A percentile compares a stretch with the other conserved stretches of the same genome.
These are phyloP conservation scores for Illadopsis cleaveri DNA, from an alignment of 2,113 vertebrate species.

Conservation along the genomic window DNA sequence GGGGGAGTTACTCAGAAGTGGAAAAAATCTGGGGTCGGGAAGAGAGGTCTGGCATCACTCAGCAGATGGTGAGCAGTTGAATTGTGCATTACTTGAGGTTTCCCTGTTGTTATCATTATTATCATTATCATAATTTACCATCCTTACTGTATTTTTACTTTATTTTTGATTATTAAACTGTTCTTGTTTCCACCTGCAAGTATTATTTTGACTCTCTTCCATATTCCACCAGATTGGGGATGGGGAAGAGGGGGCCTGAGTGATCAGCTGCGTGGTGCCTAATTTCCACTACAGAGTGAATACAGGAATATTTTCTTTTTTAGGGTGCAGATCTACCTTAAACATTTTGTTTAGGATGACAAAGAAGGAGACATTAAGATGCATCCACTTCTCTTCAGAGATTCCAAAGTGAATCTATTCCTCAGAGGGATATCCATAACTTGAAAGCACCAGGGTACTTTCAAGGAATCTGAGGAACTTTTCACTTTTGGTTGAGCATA, in stretches of 20 bases:
- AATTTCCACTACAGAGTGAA: background rate
- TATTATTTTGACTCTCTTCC: background rate
- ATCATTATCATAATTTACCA: background rate
- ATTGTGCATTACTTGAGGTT: background rate
- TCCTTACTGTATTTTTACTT: background rate
- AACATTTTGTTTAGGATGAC: background rate
- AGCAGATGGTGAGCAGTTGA: background rate
- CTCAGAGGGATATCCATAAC: background rate
- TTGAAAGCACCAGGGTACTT: background rate
- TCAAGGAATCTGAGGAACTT: background rate
- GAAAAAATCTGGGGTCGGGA: background rate
- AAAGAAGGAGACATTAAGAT: background rate
- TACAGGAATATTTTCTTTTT: background rate
- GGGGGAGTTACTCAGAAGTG: background rate
- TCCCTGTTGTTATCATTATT: background rate
- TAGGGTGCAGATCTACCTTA: background rate
- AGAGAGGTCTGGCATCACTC: background rate
- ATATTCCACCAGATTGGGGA: background rate
- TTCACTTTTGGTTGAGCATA: background rate
- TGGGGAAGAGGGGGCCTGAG: background rate
- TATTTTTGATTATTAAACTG: background rate
- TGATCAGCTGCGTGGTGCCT: accelerated
- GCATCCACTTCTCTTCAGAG: background rate
- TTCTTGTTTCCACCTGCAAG: background rate
- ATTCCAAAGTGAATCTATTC: background rate